Evolutionary conservation across 1,140 invertebrate genomes (phyloP), one percentile per base, ranked within the genome.

Genomic region (Drosophila miranda): DNA sequence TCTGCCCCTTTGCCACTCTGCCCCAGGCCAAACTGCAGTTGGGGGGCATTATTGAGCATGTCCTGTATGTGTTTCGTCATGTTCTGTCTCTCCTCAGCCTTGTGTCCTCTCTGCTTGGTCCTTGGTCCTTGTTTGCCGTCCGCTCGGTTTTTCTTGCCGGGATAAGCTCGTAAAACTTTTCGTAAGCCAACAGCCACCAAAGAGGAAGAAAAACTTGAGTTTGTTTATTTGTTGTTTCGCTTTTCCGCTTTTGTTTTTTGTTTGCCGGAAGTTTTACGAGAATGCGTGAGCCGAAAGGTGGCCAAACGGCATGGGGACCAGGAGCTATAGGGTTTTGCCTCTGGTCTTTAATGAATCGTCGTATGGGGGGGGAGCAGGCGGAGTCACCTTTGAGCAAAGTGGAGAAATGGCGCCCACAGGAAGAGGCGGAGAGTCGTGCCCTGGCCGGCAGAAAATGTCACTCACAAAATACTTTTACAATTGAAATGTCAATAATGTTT

Each of bases 401-500:
- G 34, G 46, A 41, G 49, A 74, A 62, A 16, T 1, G 16, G 16
- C 16, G 67, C 53, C 56, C 55, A 1, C n/a, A 55, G 55, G 45
- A 30, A 46, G 50, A 6, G 13, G 34, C 6, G 0, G 23, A 5
- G 23, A 1, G 26, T 19, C 8, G 21, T 6, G 34, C 30, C 28
- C 43, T 67, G 60, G 42, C 48, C 49, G n/a, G 49, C 13, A 16
- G 19, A 34, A 73, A 73, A 73, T 62, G 60, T 80, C 57, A 60
- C 79, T 70, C 77, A 80, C 73, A 79, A 75, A 84, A 78, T 56
- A 59, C 59, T 81, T 75, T 64, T 75, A 76, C 78, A 82, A 86
- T 87, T 86, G 82, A 86, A 87, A 86, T 87, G 82, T 82, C 82
- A 87, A 86, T 86, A 86, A 87, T 86, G 74, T 86, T 86, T 86